Base-by-base conservation (phyloP, 2,888 invertebrate genomes). In the Aspidapion aeneum region DNA sequence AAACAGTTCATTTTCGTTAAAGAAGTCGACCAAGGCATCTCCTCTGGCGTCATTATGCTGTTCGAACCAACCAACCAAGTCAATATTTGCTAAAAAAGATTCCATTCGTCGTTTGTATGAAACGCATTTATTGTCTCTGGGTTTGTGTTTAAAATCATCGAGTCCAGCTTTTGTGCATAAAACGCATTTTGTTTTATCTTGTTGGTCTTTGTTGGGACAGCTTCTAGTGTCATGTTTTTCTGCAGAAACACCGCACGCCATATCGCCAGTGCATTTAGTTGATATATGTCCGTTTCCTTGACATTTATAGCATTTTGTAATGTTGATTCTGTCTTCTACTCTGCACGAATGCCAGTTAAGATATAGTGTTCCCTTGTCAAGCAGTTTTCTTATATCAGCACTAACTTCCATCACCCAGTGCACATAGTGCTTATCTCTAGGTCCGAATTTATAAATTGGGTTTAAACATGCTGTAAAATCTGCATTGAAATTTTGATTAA, bases 321-420 rank as follows among this genome's bases (percentile, higher is more conserved):
- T 35, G 35, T 35, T 35, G 35, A 35, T 51, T 50, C 21, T 59
- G 19, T 61, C 61, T 51, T 56, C 61, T 18, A 61, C 61, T 1
- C 17, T 57, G 21, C 61, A 61, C 9, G 57, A 57, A 18, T 61
- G 61, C 61, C 61, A 61, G 16, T 21, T 18, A n/a, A 61, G 2
- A 51, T 22, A 56, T 17, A 61, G 3, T 2, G 19, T 57, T 17
- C 21, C 18, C 5, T 18, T 52, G 9, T 21, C 17, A 17, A 59
- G 48, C 5, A 59, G 5, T 3, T 1, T 3, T 19, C 61, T 56
- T 2, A 51, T 50, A 21, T 50, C n/a, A 12, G 61, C 12, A 19
- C 20, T 21, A 3, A 61, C 61, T 21, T 61, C 57, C 1, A 61
- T 16, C 21, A 57, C 57, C 57, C 56, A 61, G 18, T 61, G 60